A percentile compares a stretch with the other conserved stretches of the same genome.
These are phyloP conservation scores for Anthopleura sola DNA, from an alignment of 64 coral and sea anemone species.

Conservation along the genomic window DNA sequence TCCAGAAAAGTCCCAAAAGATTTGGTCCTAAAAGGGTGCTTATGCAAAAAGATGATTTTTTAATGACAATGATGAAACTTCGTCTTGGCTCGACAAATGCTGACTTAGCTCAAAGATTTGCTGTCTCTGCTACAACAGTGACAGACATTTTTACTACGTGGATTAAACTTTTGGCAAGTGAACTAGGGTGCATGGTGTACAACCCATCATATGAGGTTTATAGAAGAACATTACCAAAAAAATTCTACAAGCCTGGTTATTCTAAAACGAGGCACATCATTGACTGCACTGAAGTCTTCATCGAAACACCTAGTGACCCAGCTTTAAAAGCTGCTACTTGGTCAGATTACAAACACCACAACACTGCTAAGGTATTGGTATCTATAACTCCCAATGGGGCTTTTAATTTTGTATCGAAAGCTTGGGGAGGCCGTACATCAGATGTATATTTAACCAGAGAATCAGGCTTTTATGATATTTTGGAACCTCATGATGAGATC, in stretches of 20 bases:
- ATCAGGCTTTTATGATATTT: slow-evolving; percentile 37
- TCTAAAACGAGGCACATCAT: slow-evolving; percentile 25
- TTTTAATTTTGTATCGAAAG: slow-evolving; percentile 50
- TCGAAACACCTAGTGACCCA: slow-evolving; percentile 43
- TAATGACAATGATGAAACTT: slow-evolving; percentile 51
- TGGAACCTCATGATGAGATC: slow-evolving; percentile 40
- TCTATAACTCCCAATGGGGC: slow-evolving; percentile 43
- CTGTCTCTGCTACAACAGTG: not conserved
- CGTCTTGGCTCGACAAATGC: slow-evolving; percentile 40
- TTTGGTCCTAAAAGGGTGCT: slow-evolving; percentile 25
- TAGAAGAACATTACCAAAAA: slow-evolving; percentile 11
- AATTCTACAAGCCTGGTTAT: slow-evolving; percentile 46
- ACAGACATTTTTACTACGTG: slow-evolving; percentile 28
- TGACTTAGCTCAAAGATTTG: slow-evolving; percentile 30
- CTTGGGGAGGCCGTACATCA: slow-evolving; percentile 29
- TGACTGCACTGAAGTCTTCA: slow-evolving; percentile 40
- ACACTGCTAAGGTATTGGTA: slow-evolving; percentile 37
- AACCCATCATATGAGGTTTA: slow-evolving; percentile 21
- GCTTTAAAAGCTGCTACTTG: slow-evolving; percentile 15
- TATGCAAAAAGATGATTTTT: slow-evolving; percentile 30
- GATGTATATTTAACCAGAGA: slow-evolving; percentile 38
- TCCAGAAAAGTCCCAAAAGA: slow-evolving; percentile 39
- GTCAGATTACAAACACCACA: slow-evolving; percentile 51
- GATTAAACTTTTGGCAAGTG: slow-evolving; percentile 32
- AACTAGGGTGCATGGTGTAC: slow-evolving; percentile 18